These are phyloP conservation scores for Pleuronectes platessa DNA, from an alignment of 2,113 vertebrate species.

Conservation along the genomic window DNA sequence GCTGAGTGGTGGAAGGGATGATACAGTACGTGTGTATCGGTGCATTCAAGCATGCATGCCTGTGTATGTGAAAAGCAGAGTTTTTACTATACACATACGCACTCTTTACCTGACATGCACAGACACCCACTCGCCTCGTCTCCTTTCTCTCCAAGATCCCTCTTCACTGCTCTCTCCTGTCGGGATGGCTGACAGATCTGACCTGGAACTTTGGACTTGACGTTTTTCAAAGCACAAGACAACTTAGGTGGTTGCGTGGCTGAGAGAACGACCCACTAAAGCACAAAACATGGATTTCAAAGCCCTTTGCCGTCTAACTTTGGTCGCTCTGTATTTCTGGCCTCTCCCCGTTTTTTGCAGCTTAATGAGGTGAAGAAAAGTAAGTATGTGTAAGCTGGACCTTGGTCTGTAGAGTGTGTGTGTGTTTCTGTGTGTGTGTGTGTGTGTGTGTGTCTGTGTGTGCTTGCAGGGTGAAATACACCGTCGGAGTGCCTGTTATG, in stretches of 20 bases:
- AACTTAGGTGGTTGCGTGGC: conserved; percentile 32
- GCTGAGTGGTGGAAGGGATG: conserved; percentile 9
- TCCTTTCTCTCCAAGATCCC: not conserved
- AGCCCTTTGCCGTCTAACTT: conserved; percentile 12
- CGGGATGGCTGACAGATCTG: not conserved
- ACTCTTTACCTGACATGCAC: conserved; percentile 7
- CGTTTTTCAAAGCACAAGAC: conserved; percentile 47
- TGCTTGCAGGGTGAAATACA: conserved; percentile 60
- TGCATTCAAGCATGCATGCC: conserved; percentile 39
- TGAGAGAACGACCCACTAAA: conserved; percentile 50
- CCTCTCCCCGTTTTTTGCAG: conserved; percentile 31
- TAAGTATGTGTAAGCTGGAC: conserved; percentile 37
- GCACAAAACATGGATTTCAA: conserved; percentile 42
- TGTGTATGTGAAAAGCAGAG: conserved; percentile 45
- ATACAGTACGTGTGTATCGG: conserved; percentile 33
- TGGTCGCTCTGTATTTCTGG: conserved; percentile 15
- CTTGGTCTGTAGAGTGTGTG: conserved; percentile 32
- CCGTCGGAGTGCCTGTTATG: conserved; percentile 72
- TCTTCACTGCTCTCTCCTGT: not conserved
- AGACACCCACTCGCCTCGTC: not conserved
- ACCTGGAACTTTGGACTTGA: conserved; percentile 31
- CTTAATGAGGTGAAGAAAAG: not conserved
- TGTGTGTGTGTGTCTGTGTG: conserved; percentile 6
- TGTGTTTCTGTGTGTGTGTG: conserved; percentile 20
- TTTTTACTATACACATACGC: conserved; percentile 25